Base-by-base conservation (phyloP, 2,113 vertebrate species). In the Poecilia latipinna region DNA sequence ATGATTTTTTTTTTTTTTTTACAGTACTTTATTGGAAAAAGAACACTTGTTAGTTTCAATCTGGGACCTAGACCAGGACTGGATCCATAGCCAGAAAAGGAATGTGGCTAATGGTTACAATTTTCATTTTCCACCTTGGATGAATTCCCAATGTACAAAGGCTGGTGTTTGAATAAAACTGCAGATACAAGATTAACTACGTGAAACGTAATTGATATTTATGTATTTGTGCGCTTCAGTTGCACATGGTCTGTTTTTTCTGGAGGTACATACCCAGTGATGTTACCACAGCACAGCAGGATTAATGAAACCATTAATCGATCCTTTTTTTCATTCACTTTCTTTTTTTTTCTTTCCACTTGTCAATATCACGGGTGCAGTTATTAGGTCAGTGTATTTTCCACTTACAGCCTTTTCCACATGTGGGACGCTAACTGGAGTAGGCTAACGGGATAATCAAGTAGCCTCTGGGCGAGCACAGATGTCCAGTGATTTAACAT, bases 301-400 rank as follows among this genome's bases (percentile, higher is more conserved):
- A 51, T 75, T 35, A 84, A 79, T 1, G 63, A 22, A 61, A 54
- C 74, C 65, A 35, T 63, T 31, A 78, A 89, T 90, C 86, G 77
- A 89, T 86, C 63, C 84, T 37, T 37, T 37, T 83, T 39, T 42
- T 66, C 70, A 79, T 39, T 60, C 24, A 3, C 4, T 15, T 48
- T 67, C 48, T 74, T 70, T 28, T 26, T 51, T 60, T 8, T 22
- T 57, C 3, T 65, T 88, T 91, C 87, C 90, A 15, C 83, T 86
- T 1, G 82, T 92, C 90, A 35, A 90, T 93, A 82, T 68, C 74
- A 17, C 17, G 0, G 70, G 84, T 39, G 68, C 44, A 48, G 71
- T 73, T 86, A 79, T 77, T 72, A 48, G 88, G 90, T 89, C 90
- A 91, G 77, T 19, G 77, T 54, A 33, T 78, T 86, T 82, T 86